Evolutionary conservation across 1,140 invertebrate genomes (phyloP).

Genomic region (Bactericera cockerelli): DNA sequence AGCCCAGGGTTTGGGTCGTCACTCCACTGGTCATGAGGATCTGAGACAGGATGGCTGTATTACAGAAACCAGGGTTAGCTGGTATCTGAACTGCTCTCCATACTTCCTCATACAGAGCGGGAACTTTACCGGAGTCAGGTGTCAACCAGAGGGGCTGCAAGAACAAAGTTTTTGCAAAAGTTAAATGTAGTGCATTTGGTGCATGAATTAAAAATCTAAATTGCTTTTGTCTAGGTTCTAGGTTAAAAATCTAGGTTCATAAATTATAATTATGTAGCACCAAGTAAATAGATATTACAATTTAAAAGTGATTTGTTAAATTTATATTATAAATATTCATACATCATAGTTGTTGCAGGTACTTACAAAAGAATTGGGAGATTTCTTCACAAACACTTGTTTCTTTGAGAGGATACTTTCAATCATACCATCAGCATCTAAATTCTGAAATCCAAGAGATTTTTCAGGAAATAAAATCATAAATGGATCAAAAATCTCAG

Average conservation of each 20-base stretch:
- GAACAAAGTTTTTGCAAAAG: too few species aligned
- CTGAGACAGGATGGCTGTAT: constrained; percentile 42
- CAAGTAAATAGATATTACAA: too few species aligned
- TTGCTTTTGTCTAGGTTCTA: too few species aligned
- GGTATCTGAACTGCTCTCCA: constrained; percentile 30
- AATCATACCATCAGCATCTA: neutral
- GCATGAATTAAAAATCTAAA: too few species aligned
- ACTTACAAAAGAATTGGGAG: neutral
- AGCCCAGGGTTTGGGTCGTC: constrained; percentile 38
- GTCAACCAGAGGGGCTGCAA: constrained; percentile 28
- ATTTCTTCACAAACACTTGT: neutral
- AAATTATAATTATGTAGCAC: too few species aligned
- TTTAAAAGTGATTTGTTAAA: neutral
- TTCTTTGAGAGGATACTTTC: neutral
- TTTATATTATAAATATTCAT: neutral
- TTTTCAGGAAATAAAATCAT: too few species aligned
- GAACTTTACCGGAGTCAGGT: constrained; percentile 31
- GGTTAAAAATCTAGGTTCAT: too few species aligned
- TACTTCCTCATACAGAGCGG: constrained; percentile 33
- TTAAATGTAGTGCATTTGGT: too few species aligned
- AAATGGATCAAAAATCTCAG: too few species aligned
- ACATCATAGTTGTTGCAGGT: neutral
- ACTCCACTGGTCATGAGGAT: constrained; percentile 43
- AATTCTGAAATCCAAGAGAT: neutral
- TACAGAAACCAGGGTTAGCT: constrained; percentile 31